phyloP scores from a whole-genome alignment of 2,113 vertebrate species.

The Quiscalus mexicanus region DNA sequence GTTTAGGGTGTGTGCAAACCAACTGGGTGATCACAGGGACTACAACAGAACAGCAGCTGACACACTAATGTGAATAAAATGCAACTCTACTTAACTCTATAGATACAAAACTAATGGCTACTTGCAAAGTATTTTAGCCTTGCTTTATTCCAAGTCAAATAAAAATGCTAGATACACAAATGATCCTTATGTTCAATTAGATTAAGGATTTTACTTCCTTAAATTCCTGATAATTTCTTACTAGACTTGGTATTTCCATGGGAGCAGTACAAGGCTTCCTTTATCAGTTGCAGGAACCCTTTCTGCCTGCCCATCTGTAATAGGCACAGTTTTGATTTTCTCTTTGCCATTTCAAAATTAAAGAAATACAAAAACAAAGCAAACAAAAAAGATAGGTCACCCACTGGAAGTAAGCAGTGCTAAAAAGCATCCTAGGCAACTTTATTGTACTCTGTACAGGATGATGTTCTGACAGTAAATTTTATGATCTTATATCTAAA shows the following conservation, averaged over 20 bases:
- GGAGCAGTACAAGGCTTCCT: not conserved
- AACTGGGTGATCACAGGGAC: not conserved
- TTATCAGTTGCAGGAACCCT: not conserved
- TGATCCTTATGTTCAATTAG: not conserved
- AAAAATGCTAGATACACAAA: not conserved
- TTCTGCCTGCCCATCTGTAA: not conserved
- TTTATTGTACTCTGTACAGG: not conserved
- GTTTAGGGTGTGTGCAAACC: not conserved
- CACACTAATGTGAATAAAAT: not conserved
- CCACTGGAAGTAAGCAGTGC: not conserved
- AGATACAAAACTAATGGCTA: not conserved
- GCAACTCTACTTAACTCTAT: not conserved
- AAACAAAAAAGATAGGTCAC: not conserved
- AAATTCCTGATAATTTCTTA: not conserved
- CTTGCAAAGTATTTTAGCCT: not conserved
- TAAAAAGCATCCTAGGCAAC: not conserved
- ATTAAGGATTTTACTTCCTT: not conserved
- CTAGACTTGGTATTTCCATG: not conserved
- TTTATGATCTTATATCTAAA: not conserved
- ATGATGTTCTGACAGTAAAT: not conserved
- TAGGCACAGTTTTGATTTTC: not conserved
- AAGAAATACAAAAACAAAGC: not conserved
- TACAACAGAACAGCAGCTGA: not conserved
- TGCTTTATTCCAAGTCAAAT: not conserved
- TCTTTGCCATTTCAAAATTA: not conserved